These are phyloP conservation scores for Ochotona princeps DNA, from an alignment of 2,113 vertebrate genomes.

Conservation along the genomic window DNA sequence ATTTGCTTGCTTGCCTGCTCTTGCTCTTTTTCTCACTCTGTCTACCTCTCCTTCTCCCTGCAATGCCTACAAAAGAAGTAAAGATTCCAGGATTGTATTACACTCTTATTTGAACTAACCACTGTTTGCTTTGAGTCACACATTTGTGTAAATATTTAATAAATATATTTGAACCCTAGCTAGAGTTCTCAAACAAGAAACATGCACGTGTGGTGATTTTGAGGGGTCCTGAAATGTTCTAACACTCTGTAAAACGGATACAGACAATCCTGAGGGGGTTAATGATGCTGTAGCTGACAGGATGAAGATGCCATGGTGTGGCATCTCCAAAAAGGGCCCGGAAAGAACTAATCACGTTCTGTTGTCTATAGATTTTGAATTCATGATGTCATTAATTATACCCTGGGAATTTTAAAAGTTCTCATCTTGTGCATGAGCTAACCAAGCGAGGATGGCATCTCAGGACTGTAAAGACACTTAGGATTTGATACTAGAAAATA, in stretches of 20 bases:
- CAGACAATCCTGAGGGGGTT: background rate
- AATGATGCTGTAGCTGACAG: background rate
- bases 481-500: background rate
- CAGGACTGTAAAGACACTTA: background rate
- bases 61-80: background rate
- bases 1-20: no score
- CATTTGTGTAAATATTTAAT: background rate
- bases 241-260: background rate
- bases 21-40: no score
- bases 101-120: constrained; percentile 11
- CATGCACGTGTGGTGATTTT: background rate
- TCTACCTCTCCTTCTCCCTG: background rate
- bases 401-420: rapidly evolving
- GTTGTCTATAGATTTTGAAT: background rate
- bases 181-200: background rate
- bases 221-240: background rate
- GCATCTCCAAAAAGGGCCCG: background rate
- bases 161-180: background rate
- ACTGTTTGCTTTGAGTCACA: background rate
- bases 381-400: background rate
- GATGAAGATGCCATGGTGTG: rapidly evolving
- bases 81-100: background rate
- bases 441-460: background rate
- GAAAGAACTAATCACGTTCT: rapidly evolving
- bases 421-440: background rate